A percentile compares a stretch with the other conserved stretches of the same genome.
Evolutionary conservation across 2,113 vertebrate species (phyloP).

Genomic region (Galbula dea): DNA sequence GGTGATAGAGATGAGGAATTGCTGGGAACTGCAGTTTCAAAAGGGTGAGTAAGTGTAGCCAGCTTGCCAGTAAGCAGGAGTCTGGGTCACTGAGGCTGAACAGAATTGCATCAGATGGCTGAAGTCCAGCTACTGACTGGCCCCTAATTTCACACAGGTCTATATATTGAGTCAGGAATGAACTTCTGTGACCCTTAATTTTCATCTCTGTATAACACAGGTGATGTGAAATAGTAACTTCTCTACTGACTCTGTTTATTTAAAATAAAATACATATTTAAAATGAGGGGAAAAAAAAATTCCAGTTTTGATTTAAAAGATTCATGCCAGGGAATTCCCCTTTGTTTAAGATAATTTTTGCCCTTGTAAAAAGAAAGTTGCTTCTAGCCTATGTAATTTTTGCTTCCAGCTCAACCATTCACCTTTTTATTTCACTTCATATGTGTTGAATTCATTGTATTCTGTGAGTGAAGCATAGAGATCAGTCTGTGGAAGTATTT

Average conservation of each 20-base stretch:
- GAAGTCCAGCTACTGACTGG: neutral
- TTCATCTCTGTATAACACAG: neutral
- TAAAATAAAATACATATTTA: neutral
- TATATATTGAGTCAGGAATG: neutral
- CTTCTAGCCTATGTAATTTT: neutral
- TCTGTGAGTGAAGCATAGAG: neutral
- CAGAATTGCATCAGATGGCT: neutral
- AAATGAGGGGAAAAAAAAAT: fast-evolving
- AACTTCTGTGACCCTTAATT: neutral
- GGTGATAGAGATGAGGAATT: neutral
- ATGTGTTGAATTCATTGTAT: neutral
- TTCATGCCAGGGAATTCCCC: neutral
- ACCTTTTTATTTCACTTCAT: neutral
- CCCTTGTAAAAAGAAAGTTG: neutral
- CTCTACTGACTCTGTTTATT: neutral
- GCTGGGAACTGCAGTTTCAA: neutral
- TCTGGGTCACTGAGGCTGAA: neutral
- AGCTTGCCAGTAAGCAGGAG: fast-evolving
- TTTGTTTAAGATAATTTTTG: neutral
- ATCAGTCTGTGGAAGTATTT: neutral
- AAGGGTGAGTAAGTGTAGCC: neutral
- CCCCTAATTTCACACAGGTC: neutral
- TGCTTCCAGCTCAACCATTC: neutral
- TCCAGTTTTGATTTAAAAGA: neutral
- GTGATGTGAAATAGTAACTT: neutral